Conservation (phyloP, 64 coral and sea anemone genomes). For the Hydrozoanthus tunicans region DNA sequence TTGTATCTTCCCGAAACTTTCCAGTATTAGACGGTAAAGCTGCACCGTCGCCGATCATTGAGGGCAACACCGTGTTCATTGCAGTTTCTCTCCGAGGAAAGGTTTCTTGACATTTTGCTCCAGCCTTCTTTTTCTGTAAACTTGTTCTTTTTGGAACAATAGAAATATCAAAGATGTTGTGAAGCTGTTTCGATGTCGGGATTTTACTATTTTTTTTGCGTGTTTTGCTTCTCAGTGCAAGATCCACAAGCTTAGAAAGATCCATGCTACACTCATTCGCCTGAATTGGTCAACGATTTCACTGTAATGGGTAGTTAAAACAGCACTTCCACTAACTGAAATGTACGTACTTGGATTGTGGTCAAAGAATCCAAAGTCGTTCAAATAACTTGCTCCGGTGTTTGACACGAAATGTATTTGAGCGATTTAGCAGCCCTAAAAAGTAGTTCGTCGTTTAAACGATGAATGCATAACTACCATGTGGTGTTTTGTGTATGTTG, state of each 20-base stretch:
- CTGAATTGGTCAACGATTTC: neutral
- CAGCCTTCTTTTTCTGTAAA: neutral
- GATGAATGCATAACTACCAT: too few relatives aligned
- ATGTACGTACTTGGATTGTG: neutral
- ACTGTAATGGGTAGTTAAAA: neutral
- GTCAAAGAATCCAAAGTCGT: too few relatives aligned
- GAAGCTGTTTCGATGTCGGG: neutral
- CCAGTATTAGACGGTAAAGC: neutral
- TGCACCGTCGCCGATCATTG: neutral
- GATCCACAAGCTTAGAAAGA: conserved; percentile 26
- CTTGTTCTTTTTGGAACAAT: neutral
- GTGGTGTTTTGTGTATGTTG: too few relatives aligned
- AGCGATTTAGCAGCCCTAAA: neutral
- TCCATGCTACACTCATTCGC: neutral
- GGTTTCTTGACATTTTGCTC: neutral
- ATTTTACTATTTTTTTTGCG: neutral
- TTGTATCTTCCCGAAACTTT: neutral
- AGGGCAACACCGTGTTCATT: conserved; percentile 22
- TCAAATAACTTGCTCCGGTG: too few relatives aligned
- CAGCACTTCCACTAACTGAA: too few relatives aligned
- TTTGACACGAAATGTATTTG: too few relatives aligned
- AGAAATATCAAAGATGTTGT: conserved; percentile 11
- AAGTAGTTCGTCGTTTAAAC: neutral
- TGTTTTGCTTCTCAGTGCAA: conserved; percentile 4
- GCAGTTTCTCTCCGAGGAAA: neutral